Evolutionary conservation across 2,797 vertebrate genomes (phyloP), one percentile per base, ranked within the genome.

Genomic region (Cossypha niveicapilla): DNA sequence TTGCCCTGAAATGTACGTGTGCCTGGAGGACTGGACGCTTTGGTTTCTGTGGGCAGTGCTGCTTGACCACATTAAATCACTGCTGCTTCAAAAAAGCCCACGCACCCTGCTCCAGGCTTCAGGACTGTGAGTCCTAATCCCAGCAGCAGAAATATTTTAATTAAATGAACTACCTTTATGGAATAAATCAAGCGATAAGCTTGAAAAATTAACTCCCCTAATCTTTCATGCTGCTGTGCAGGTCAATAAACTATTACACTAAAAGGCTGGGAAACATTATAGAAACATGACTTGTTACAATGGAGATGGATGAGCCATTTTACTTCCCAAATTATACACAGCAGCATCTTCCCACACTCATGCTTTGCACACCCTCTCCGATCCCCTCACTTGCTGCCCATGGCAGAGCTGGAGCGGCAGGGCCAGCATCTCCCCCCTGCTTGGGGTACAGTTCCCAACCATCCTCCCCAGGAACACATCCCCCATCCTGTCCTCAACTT

Each of bases 171-270:
- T 89, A 90, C 73, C 93, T 93, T 87, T 78, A 87, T 54, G 75
- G 81, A 88, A 94, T 91, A 92, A 87, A 94, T 92, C 80, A 94
- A 94, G 78, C 22, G 81, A 93, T 93, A 88, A 96, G 80, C 67
- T 88, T 90, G 90, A 93, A 90, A 94, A 95, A 95, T 86, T 86
- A 95, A 94, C 88, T 90, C 86, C 67, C 63, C 57, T 83, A 83
- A 92, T 92, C 84, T 87, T 86, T 70, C 80, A 82, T 17, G 76
- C 93, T 87, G 57, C 57, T 71, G 65, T 39, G 70, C 58, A 30
- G 75, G 89, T 91, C 96, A 93, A 96, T 96, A 93, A 97, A 77
- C 92, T 63, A 91, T 94, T 95, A 91, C 61, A 87, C 68, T 74
- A 87, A 90, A 89, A 88, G 90, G 92, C 82, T 93, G 81, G 48